phyloP scores from a whole-genome alignment of 2,113 vertebrate species.

The Mustela nigripes region DNA sequence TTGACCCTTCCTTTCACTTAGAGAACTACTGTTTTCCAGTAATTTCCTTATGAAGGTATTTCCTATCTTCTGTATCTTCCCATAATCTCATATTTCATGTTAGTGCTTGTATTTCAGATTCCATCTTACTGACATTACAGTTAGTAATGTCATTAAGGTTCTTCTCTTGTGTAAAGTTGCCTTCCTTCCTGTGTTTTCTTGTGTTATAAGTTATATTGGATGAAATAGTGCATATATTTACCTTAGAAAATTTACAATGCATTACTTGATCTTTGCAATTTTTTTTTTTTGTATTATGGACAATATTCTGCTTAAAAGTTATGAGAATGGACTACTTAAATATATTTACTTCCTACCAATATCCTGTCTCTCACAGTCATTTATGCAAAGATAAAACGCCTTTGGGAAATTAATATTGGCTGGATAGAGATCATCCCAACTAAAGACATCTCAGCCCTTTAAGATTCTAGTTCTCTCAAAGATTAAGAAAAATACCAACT shows the following conservation, averaged over 20 bases:
- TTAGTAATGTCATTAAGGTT: neutral
- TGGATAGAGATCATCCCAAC: neutral
- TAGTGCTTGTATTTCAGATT: neutral
- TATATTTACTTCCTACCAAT: neutral
- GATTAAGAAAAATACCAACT: neutral
- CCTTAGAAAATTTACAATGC: neutral
- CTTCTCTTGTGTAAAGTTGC: neutral
- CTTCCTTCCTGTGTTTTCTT: neutral
- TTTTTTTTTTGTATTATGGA: neutral
- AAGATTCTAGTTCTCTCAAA: neutral
- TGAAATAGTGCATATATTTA: neutral
- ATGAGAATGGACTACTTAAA: neutral
- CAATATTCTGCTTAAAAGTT: neutral
- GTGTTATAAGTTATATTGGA: neutral
- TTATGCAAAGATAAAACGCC: neutral
- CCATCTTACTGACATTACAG: neutral
- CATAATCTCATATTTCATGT: neutral
- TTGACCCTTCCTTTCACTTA: constrained; percentile 20
- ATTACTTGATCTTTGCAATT: neutral
- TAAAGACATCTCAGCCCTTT: neutral
- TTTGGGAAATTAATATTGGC: neutral
- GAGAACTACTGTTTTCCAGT: neutral
- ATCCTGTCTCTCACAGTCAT: neutral
- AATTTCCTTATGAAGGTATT: constrained; percentile 37
- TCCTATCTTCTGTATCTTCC: neutral